Base-by-base conservation (phyloP, 1,140 invertebrate genomes). In the Trichonephila inaurata region DNA sequence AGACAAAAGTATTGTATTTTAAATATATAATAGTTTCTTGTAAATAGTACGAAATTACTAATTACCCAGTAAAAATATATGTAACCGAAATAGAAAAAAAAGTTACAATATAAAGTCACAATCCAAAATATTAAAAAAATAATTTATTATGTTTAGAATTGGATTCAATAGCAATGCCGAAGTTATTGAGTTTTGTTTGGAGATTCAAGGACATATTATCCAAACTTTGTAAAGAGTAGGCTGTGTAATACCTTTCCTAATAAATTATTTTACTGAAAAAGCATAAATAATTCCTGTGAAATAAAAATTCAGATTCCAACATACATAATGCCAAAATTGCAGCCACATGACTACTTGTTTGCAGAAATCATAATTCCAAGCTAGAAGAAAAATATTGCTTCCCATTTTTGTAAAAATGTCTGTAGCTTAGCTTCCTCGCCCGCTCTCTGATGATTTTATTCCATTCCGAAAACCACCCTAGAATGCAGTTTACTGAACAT, bases 401-500 rank as follows among this genome's bases (percentile, higher is more conserved):
- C 72, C 33, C 72, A 77, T 77, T 77, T 77, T 77, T 77, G 72
- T 33, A 77, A 77, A 77, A 77, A 77, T 77, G 72, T 77, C 33
- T 28, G 72, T 33, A 77, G 72, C 33, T 77, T 77, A 77, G 72
- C 72, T 77, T 77, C 33, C 28, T 77, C 72, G 72, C 16, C 24
- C 69, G 28, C 69, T 0, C 69, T 0, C 69, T 77, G 72, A 40
- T 77, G 69, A 77, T 77, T 77, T 77, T 77, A 77, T 77, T 77
- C 72, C 72, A 77, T 77, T 77, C 72, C 72, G 72, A 77, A 77
- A 77, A 77, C 72, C 33, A 33, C 72, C 33, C 28, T 40, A 24
- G 72, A 77, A 77, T 77, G 72, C 16, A 77, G 72, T 77, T 77
- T 77, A 77, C 72, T 33, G 72, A 77, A 77, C 72, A 77, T 77